A percentile compares a stretch with the other conserved stretches of the same genome.
Evolutionary conservation across 2,888 invertebrate genomes (phyloP).

Genomic region (Lycophotia porphyrea): DNA sequence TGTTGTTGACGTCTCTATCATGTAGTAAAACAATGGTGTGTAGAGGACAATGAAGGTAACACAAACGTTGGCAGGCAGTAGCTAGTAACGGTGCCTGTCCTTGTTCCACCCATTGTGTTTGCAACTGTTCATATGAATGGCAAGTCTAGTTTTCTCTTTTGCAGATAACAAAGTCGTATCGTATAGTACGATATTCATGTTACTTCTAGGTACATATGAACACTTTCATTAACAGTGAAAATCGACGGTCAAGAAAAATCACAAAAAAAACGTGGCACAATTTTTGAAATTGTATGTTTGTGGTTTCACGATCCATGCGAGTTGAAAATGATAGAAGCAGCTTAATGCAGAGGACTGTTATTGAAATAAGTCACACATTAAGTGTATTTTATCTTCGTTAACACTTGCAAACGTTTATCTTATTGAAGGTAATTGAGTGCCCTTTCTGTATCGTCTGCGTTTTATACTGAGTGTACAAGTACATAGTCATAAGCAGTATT

Average conservation of each 20-base stretch:
- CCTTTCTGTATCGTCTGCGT: constrained; percentile 44
- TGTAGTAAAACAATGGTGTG: constrained; percentile 67
- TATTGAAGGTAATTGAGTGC: constrained; percentile 67
- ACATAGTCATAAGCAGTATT: not conserved
- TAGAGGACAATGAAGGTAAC: constrained; percentile 75
- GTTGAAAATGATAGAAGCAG: not conserved
- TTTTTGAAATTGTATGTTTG: not conserved
- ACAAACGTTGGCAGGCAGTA: constrained; percentile 71
- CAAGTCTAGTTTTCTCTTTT: constrained; percentile 65
- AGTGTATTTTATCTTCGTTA: constrained; percentile 50
- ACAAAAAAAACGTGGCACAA: not conserved
- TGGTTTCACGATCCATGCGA: not conserved
- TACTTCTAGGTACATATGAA: constrained; percentile 4
- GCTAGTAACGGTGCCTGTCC: constrained; percentile 70
- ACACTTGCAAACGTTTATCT: constrained; percentile 62
- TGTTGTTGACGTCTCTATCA: constrained; percentile 57
- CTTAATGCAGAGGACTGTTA: constrained; percentile 29
- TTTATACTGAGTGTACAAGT: constrained; percentile 1
- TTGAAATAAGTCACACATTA: constrained; percentile 53
- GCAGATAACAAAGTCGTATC: constrained; percentile 45
- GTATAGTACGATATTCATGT: constrained; percentile 31
- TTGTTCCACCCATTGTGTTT: constrained; percentile 79
- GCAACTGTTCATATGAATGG: constrained; percentile 67
- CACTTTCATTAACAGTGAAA: constrained; percentile 12
- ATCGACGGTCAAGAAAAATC: not conserved